A percentile compares a stretch with the other conserved stretches of the same genome.
Evolutionary conservation across 2,113 vertebrate species (phyloP).

Genomic region (Pituophis catenifer): DNA sequence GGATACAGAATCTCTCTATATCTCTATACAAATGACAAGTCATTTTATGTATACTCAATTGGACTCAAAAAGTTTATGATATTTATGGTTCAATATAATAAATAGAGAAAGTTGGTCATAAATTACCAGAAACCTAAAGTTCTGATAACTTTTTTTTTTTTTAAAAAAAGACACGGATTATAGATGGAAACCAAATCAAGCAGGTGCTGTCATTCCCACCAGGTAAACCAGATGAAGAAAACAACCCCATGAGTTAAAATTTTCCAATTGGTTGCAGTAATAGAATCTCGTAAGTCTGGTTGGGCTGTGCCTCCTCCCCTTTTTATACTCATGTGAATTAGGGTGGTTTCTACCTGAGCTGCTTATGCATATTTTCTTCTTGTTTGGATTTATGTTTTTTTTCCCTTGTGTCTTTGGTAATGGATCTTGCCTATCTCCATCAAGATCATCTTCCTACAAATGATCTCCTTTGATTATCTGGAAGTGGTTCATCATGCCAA

Average conservation of each 20-base stretch:
- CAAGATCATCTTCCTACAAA: too few species aligned
- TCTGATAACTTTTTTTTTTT: background rate
- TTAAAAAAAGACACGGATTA: background rate
- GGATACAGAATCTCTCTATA: background rate
- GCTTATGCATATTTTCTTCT: too few species aligned
- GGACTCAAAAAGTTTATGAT: background rate
- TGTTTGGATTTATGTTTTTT: too few species aligned
- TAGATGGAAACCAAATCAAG: background rate
- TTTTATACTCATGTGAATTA: background rate
- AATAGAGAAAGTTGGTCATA: background rate
- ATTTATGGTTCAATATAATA: background rate
- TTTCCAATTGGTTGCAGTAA: background rate
- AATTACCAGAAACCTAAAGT: background rate
- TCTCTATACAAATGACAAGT: background rate
- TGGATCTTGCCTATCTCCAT: too few species aligned
- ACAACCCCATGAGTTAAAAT: background rate
- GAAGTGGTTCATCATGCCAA: too few species aligned
- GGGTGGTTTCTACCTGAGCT: too few species aligned
- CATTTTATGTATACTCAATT: background rate
- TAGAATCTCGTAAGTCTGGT: background rate
- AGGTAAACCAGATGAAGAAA: background rate
- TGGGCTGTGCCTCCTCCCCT: background rate
- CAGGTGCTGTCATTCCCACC: background rate
- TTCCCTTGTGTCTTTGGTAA: too few species aligned
- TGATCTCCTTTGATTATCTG: too few species aligned